phyloP scores from a whole-genome alignment of 2,797 vertebrate genomes.

The Hirundo rustica region DNA sequence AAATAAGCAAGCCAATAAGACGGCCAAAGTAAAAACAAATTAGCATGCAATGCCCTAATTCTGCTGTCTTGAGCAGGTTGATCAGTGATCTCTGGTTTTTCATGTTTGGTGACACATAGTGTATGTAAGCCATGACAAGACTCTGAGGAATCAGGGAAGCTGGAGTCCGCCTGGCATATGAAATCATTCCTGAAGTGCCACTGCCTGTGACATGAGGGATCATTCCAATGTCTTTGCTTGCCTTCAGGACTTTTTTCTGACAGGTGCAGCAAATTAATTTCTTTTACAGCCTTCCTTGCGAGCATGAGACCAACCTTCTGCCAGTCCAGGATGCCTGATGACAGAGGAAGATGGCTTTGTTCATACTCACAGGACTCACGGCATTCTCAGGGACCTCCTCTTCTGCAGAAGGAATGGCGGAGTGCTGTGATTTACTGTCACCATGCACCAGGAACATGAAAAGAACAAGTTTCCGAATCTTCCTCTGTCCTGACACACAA shows the following conservation, averaged over 20 bases:
- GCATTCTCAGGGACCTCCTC: not conserved
- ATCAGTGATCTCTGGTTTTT: slow-evolving; percentile 24
- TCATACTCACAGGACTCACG: not conserved
- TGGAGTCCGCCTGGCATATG: slow-evolving; percentile 58
- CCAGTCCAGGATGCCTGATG: slow-evolving; percentile 36
- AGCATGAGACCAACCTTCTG: slow-evolving; percentile 46
- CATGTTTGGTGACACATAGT: not conserved
- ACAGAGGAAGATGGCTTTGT: slow-evolving; percentile 1
- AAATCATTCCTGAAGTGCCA: slow-evolving; percentile 77
- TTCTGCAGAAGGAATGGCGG: not conserved
- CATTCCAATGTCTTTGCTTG: slow-evolving; percentile 70
- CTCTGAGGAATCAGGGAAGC: slow-evolving; percentile 64
- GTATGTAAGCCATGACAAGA: slow-evolving; percentile 57
- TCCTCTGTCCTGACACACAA: not conserved
- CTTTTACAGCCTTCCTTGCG: slow-evolving; percentile 62
- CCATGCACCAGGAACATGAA: not conserved
- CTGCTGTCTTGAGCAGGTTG: not conserved
- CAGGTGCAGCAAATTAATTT: slow-evolving; percentile 77
- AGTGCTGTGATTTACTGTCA: not conserved
- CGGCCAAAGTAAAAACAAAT: not conserved
- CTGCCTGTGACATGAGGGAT: slow-evolving; percentile 52
- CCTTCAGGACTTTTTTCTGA: slow-evolving; percentile 69
- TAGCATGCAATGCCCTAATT: not conserved
- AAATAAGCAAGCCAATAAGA: not conserved
- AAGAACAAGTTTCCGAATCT: not conserved